Evolutionary conservation across 2,797 vertebrate species (phyloP).

Genomic region (Molossus alvarezi): DNA sequence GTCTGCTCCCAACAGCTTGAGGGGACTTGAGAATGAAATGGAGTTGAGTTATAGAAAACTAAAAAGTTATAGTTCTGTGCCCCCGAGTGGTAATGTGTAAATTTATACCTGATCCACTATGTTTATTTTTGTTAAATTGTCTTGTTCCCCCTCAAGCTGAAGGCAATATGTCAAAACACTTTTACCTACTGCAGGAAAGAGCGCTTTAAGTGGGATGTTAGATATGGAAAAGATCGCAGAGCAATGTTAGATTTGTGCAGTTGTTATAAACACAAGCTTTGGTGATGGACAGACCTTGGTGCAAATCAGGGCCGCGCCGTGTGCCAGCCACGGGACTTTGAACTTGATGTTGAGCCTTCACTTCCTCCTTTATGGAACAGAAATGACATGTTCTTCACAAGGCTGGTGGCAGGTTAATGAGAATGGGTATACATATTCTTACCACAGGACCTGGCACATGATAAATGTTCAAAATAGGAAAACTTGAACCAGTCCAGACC

Average conservation of each 20-base stretch:
- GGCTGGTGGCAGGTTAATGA: neutral
- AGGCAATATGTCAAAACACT: conserved; percentile 76
- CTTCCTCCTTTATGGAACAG: neutral
- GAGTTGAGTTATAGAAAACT: conserved; percentile 56
- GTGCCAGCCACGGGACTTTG: neutral
- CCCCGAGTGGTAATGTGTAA: conserved; percentile 57
- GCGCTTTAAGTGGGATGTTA: conserved; percentile 15
- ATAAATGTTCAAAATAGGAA: neutral
- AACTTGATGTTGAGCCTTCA: neutral
- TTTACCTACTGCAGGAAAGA: conserved; percentile 50
- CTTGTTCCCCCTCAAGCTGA: conserved; percentile 76
- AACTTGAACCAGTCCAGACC: neutral
- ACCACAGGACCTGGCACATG: neutral
- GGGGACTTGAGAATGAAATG: conserved; percentile 69
- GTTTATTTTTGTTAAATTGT: conserved; percentile 79
- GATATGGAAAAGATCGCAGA: neutral
- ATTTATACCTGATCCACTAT: conserved; percentile 65
- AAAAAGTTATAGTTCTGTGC: conserved; percentile 62
- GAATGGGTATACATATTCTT: neutral
- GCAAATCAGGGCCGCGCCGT: neutral
- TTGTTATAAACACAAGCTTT: conserved; percentile 8
- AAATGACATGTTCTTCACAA: neutral
- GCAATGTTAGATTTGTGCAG: neutral
- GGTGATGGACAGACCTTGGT: neutral
- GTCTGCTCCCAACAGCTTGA: conserved; percentile 29